Evolutionary conservation across 1,140 invertebrate genomes (phyloP).

Genomic region (Drosophila persimilis): DNA sequence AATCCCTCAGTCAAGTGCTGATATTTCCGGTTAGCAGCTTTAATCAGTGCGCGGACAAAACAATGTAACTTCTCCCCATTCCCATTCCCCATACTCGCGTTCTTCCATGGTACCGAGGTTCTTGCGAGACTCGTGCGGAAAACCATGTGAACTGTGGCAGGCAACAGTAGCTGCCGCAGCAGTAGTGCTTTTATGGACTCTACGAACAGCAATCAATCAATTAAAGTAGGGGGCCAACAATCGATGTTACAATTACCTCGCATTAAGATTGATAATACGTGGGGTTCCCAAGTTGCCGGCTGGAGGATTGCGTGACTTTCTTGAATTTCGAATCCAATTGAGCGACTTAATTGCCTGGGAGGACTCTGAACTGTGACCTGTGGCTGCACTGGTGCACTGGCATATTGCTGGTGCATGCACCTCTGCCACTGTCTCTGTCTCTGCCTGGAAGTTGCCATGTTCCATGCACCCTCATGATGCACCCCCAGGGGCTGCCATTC

Average conservation of each 20-base stretch:
- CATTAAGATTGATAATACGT: constrained; percentile 52
- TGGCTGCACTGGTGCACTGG: neutral
- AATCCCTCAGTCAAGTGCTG: constrained; percentile 36
- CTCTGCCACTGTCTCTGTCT: neutral
- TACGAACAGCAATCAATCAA: constrained; percentile 53
- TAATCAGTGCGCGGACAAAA: constrained; percentile 52
- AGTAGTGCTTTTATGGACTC: constrained; percentile 40
- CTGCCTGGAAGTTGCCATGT: neutral
- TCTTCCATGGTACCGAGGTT: constrained; percentile 29
- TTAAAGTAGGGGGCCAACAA: constrained; percentile 44
- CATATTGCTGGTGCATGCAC: neutral
- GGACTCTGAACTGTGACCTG: neutral
- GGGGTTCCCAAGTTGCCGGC: neutral
- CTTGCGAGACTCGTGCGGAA: constrained; percentile 1
- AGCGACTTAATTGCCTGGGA: neutral
- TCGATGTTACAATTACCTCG: constrained; percentile 61
- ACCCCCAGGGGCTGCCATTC: neutral
- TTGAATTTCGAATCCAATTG: constrained; percentile 42
- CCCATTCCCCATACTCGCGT: no score
- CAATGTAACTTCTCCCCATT: constrained; percentile 35
- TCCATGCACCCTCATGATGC: no score
- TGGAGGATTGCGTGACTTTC: constrained; percentile 44
- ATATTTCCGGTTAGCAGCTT: constrained; percentile 59
- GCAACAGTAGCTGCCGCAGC: neutral
- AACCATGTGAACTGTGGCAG: neutral